Base-by-base conservation (phyloP, 30 jellyfish, hydroid and myxozoan species). In the Rhopilema esculentum region DNA sequence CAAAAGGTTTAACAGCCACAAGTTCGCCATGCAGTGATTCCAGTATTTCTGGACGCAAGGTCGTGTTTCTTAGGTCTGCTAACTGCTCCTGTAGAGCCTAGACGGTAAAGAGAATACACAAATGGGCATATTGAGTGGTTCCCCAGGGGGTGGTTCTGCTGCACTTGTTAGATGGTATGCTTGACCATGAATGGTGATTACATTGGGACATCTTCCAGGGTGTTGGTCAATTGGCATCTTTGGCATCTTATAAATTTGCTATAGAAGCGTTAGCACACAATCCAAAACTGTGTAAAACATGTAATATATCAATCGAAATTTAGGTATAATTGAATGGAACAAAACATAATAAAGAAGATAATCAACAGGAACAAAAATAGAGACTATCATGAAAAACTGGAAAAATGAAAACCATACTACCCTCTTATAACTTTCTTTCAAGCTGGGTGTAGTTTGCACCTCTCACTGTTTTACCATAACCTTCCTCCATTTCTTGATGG, bases 81-180 rank as follows among this genome's bases (percentile, higher is more conserved):
- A 24, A 19, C 15, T 65, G 65, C 25, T 71, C 82, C 31, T 71
- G 82, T 27, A 71, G 21, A 19, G 82, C 82, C 27, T 71, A 65
- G 7, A 19, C 18, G 66, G 82, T 24, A 27, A 26, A 18, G 9
- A 71, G 21, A 32, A 71, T 71, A 27, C 31, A 71, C 26, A 71
- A 32, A 26, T 71, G 66, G 12, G 65, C 82, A 71, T n/a, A 71
- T 30, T 71, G 18, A 17, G 66, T 27, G 82, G 63, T 30, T 27
- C 22, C 19, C 63, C 82, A 12, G 82, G 63, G 27, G 1, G 48
- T 66, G 77, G 77, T 18, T n/a, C 32, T 66, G 77, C 29, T 66
- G 77, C 48, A 66, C 77, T 66, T 21, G 77, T 66, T n/a, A 66
- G 12, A 15, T 66, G 77, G 32, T 66, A 66, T 7, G 77, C 77